A percentile compares a stretch with the other conserved stretches of the same genome.
Conservation (phyloP, 2,888 invertebrate genomes). For the Megalurothrips usitatus region DNA sequence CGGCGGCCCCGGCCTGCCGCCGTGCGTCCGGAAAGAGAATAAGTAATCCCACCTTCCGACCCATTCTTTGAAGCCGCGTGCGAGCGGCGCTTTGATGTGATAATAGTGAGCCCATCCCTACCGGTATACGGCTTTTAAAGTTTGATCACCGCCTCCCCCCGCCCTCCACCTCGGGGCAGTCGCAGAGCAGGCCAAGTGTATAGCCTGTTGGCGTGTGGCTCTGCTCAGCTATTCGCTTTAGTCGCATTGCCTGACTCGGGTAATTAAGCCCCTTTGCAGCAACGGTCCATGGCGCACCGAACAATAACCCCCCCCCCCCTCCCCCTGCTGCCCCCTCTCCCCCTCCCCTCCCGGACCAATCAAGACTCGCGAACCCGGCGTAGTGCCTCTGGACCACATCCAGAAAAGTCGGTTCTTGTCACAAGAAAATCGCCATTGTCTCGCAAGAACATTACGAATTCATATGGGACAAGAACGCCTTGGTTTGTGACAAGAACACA, state of each 20-base stretch:
- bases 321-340: background rate
- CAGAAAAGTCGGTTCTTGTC: too few relatives aligned
- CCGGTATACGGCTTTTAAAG: constrained; percentile 3
- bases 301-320: background rate
- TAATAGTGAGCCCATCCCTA: background rate
- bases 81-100: background rate
- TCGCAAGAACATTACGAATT: too few relatives aligned
- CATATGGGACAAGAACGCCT: too few relatives aligned
- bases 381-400: too few relatives aligned
- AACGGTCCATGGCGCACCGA: background rate
- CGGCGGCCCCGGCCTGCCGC: too few relatives aligned
- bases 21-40: constrained; percentile 3
- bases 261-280: constrained; percentile 7
- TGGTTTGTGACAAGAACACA: too few relatives aligned
- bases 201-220: background rate
- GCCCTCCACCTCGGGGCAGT: background rate
- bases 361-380: too few relatives aligned
- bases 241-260: background rate
- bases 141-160: background rate
- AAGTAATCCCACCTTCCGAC: constrained; percentile 1
- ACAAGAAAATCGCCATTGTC: too few relatives aligned
- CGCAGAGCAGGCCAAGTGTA: background rate
- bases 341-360: background rate
- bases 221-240: constrained; percentile 24
- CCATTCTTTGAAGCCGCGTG: constrained; percentile 12